phyloP scores from a whole-genome alignment of 1,140 invertebrate genomes.

The Goniozus legneri region DNA sequence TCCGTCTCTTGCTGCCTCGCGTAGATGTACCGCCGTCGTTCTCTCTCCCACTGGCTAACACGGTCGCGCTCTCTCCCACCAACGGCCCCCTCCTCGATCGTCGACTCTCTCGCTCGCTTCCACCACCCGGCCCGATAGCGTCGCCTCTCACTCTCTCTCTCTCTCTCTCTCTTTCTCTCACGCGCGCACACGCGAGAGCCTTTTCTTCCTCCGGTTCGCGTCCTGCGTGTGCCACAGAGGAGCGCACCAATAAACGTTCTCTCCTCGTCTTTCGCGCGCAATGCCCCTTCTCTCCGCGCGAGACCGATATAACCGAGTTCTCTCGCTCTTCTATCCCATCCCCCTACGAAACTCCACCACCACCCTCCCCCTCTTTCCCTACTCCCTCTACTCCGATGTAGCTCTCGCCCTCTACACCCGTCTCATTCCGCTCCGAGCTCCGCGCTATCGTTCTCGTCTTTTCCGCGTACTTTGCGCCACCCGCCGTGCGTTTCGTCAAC shows the following conservation, averaged over 20 bases:
- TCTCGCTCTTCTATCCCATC: constrained; percentile 31
- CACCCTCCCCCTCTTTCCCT: constrained; percentile 10
- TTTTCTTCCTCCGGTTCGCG: constrained; percentile 11
- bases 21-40: neutral
- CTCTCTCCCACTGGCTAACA: constrained; percentile 30
- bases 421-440: too few species aligned
- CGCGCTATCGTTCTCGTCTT: constrained; percentile 16
- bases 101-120: constrained; percentile 13
- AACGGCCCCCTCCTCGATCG: neutral
- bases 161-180: constrained; percentile 19
- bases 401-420: too few species aligned
- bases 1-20: constrained; percentile 38
- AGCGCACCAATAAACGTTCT: constrained; percentile 3
- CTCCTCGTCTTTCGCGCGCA: constrained; percentile 23
- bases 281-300: constrained; percentile 21
- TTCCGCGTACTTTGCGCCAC: constrained; percentile 35
- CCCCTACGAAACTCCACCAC: constrained; percentile 13
- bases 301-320: constrained; percentile 26
- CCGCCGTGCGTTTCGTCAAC: constrained; percentile 44
- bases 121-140: constrained; percentile 13
- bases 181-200: constrained; percentile 2
- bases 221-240: constrained; percentile 17
- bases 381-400: neutral
- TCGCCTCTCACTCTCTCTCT: constrained; percentile 15
- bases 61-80: constrained; percentile 19